These are phyloP conservation scores for Mesopsocus fuscifrons DNA, from an alignment of 2,888 invertebrate species.

Conservation along the genomic window DNA sequence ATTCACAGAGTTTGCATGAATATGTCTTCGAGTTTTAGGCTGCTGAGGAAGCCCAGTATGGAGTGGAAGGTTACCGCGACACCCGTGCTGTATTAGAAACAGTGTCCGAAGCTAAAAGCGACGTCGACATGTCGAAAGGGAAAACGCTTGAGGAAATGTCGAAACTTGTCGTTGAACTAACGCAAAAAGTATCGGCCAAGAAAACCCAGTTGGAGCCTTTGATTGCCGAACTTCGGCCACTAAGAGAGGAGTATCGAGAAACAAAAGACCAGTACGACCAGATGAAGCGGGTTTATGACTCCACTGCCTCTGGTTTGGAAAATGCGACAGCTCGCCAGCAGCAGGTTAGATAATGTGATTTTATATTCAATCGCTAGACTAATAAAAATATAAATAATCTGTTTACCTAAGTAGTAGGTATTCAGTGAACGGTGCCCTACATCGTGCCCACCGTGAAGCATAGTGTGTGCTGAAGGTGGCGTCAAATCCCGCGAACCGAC, in stretches of 20 bases:
- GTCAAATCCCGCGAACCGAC: no score
- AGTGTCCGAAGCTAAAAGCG: conserved; percentile 31
- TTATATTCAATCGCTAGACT: no score
- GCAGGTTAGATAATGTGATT: conserved; percentile 26
- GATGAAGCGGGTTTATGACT: conserved; percentile 45
- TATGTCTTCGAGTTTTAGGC: background rate
- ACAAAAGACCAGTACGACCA: conserved; percentile 45
- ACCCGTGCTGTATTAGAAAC: conserved; percentile 36
- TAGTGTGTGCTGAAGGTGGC: no score
- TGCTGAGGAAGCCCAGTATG: conserved; percentile 19
- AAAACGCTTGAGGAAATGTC: conserved; percentile 32
- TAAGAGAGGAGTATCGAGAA: conserved; percentile 43
- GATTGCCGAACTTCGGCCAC: conserved; percentile 38
- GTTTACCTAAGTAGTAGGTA: no score
- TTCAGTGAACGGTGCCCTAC: no score
- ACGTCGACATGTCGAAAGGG: conserved; percentile 30
- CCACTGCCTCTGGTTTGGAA: conserved; percentile 36
- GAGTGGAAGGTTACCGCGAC: conserved; percentile 28
- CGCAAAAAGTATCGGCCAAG: conserved; percentile 37
- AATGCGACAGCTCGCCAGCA: conserved; percentile 32
- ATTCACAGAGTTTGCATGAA: no score
- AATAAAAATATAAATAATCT: no score
- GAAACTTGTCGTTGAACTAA: conserved; percentile 28
- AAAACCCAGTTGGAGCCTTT: conserved; percentile 38
- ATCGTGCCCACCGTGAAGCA: no score